These are phyloP conservation scores for Exephanes ischioxanthus DNA, from an alignment of 2,888 invertebrate species.

Conservation along the genomic window DNA sequence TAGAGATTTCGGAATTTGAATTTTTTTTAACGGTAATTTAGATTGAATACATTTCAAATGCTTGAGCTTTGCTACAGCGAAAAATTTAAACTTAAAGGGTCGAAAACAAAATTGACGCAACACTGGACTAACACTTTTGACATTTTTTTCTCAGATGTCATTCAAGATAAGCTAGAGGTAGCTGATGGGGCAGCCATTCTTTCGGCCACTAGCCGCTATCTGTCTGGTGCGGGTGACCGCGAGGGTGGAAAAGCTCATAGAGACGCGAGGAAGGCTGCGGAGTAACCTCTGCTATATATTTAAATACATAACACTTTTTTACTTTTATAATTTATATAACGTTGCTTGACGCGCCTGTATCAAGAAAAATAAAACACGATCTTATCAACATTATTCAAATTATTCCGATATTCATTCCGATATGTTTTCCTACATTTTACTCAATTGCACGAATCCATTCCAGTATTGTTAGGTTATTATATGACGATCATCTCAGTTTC, in stretches of 20 bases:
- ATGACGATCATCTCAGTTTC: neutral
- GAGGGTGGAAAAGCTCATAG: slow-evolving; percentile 46
- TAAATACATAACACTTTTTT: neutral
- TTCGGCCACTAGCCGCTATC: slow-evolving; percentile 42
- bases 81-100: neutral
- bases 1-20: neutral
- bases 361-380: neutral
- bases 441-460: neutral
- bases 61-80: neutral
- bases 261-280: neutral
- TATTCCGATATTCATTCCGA: neutral
- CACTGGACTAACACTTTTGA: slow-evolving; percentile 2
- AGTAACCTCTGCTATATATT: slow-evolving; percentile 2
- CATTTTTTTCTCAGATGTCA: slow-evolving; percentile 46
- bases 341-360: neutral
- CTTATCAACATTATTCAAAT: neutral
- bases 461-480: neutral
- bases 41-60: neutral
- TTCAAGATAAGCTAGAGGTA: slow-evolving; percentile 20
- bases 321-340: neutral
- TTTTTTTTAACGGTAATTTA: neutral
- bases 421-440: neutral
- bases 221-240: slow-evolving; percentile 57
- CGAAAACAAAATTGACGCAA: neutral
- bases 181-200: slow-evolving; percentile 24